Base-by-base conservation (phyloP, 2,113 vertebrate genomes). In the Addax nasomaculatus region DNA sequence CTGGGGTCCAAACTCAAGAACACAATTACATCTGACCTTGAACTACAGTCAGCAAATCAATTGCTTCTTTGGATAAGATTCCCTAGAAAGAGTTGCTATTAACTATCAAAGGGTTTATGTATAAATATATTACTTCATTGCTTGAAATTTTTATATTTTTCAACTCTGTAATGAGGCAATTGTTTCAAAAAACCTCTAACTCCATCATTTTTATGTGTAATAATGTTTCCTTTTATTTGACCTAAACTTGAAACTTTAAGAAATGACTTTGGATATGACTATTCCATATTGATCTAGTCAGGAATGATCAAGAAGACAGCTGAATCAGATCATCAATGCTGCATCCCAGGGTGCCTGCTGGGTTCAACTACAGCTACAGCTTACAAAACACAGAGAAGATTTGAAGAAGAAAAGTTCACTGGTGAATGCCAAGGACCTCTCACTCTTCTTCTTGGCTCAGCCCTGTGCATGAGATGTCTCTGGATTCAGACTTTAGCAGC, bases 241-340 rank as follows among this genome's bases (percentile, higher is more conserved):
- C 81, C 67, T 79, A 85, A 95, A 87, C 51, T 81, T 80, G 64
- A 43, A 89, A 47, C 90, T 97, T 67, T 84, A 89, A 96, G 51
- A 39, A 96, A 93, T 95, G 94, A 92, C 89, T 76, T 43, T 43
- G 39, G 73, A 23, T 96, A 58, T 89, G 70, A 98, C 83, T 73
- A 64, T 94, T 94, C 91, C 90, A 21, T 83, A 97, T 96, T 89
- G 93, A 96, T 97, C 62, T 58, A 76, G 89, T 55, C 0, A 1
- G 47, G 39, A 86, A 96, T 16, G 57, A 94, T 98, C 95, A 96
- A 96, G 90, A 95, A 98, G 60, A 95, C 94, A 96, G 95, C 81
- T 86, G 73, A 96, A 95, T 91, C 81, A 89, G 96, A 84, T 96
- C 76, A 45, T 64, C 36, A 70, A 16, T 39, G 36, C 53, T 95